Evolutionary conservation across 1,140 invertebrate species (phyloP), one percentile per base, ranked within the genome.

Genomic region (Drosophila melanica): DNA sequence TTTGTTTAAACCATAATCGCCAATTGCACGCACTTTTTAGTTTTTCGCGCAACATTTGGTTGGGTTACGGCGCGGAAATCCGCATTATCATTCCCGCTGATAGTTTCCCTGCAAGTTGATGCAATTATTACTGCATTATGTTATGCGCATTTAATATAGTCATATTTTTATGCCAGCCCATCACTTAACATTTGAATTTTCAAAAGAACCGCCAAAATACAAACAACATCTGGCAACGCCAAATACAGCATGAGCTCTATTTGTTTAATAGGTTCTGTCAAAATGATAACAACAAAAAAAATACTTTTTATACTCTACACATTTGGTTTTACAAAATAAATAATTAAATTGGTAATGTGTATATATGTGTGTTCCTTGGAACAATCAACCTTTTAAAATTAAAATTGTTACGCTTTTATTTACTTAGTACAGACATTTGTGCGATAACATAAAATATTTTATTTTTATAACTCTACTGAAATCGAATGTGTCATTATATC

Each of bases 11-110:
- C 41, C 27, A 47, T 37, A 27, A 47, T 23, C 47, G 58, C 54
- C 84, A 86, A 89, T 86, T 77, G 82, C 75, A 82, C 58, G 79
- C 75, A 12, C 51, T 50, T 64, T 77, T 77, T 70, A 77, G 20
- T 59, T 70, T 70, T 30, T 50, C 20, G 30, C 51, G 50, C 33
- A 51, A 35, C 33, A 79, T 69, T 72, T 48, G 8, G 6, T 23
- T 53, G 9, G 14, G 42, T n/a, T 55, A 63, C 42, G 14, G 54
- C 30, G 59, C 74, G 69, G 33, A 77, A 45, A 68, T 81, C 77
- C 78, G 33, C 18, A n/a, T 39, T 30, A n/a, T n/a, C n/a, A n/a
- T n/a, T 16, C 5, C 35, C 23, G 33, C 9, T 50, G n/a, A 2
- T 50, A 33, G 8, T 12, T 6, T 14, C 8, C 20, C 1, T 35